Evolutionary conservation across 2,797 vertebrate genomes (phyloP).

Genomic region (Fratercula arctica): DNA sequence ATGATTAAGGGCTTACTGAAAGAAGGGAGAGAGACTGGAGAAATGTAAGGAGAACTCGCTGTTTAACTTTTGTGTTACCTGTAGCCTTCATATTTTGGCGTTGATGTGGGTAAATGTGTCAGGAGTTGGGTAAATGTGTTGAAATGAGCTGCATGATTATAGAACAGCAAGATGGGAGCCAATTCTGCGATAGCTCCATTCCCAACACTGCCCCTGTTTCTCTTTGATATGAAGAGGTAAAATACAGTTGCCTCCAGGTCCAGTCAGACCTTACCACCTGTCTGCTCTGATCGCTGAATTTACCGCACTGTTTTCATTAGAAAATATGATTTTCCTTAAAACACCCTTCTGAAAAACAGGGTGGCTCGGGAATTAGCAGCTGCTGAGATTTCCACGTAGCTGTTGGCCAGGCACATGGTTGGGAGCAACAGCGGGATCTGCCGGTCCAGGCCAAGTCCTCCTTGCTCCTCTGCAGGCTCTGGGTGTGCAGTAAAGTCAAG

Average conservation of each 20-base stretch:
- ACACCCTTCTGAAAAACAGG: not conserved
- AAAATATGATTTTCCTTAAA: not conserved
- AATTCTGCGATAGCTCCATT: not conserved
- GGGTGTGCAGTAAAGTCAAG: not conserved
- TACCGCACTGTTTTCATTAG: not conserved
- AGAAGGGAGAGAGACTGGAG: not conserved
- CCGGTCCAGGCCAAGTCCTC: not conserved
- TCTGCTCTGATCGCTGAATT: not conserved
- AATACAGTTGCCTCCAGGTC: not conserved
- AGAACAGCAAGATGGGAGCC: not conserved
- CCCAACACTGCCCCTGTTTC: not conserved
- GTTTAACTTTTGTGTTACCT: not conserved
- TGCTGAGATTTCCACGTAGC: rapidly evolving
- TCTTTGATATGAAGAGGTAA: not conserved
- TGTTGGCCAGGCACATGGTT: not conserved
- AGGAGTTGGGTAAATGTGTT: not conserved
- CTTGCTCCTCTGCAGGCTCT: not conserved
- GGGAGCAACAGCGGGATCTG: not conserved
- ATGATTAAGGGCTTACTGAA: not conserved
- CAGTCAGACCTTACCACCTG: not conserved
- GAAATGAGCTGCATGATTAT: not conserved
- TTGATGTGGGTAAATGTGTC: not conserved
- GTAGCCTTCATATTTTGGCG: not conserved
- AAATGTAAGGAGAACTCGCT: not conserved
- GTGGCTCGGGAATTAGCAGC: not conserved